A percentile compares a stretch with the other conserved stretches of the same genome.
Evolutionary conservation across 1,140 invertebrate species (phyloP).

Genomic region (Capitella teleta): DNA sequence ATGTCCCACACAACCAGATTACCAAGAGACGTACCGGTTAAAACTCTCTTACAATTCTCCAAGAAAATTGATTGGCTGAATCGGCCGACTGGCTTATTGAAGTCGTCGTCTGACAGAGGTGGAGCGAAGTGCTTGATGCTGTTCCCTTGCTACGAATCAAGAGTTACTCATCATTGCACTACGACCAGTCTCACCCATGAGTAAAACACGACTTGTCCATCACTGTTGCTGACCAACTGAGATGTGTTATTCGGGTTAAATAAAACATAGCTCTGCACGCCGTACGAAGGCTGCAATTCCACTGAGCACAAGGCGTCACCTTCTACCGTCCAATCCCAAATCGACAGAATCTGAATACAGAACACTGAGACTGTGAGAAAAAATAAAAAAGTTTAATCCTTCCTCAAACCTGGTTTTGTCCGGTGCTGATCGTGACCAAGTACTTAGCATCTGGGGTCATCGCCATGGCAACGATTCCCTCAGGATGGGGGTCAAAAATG

Average conservation of each 20-base stretch:
- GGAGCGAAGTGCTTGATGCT: slow-evolving; percentile 36
- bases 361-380: slow-evolving; percentile 2
- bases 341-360: slow-evolving; percentile 24
- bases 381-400: background rate
- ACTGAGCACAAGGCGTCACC: slow-evolving; percentile 34
- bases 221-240: slow-evolving; percentile 39
- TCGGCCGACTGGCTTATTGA: slow-evolving; percentile 41
- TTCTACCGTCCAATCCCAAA: slow-evolving; percentile 43
- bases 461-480: slow-evolving; percentile 34
- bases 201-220: slow-evolving; percentile 40
- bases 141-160: slow-evolving; percentile 15
- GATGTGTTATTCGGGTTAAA: slow-evolving; percentile 38
- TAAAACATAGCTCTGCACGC: slow-evolving; percentile 31
- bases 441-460: slow-evolving; percentile 40
- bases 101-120: slow-evolving; percentile 38
- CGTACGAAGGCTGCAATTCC: slow-evolving; percentile 30
- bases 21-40: slow-evolving; percentile 40
- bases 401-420: slow-evolving; percentile 26
- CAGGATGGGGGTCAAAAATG: slow-evolving; percentile 35
- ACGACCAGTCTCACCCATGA: slow-evolving; percentile 28
- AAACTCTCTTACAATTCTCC: slow-evolving; percentile 24
- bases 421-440: slow-evolving; percentile 35
- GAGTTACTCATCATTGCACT: background rate
- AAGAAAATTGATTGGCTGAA: slow-evolving; percentile 40
- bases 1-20: slow-evolving; percentile 43